Evolutionary conservation across 2,797 vertebrate species (phyloP), one percentile per base, ranked within the genome.

Genomic region (Emys orbicularis): DNA sequence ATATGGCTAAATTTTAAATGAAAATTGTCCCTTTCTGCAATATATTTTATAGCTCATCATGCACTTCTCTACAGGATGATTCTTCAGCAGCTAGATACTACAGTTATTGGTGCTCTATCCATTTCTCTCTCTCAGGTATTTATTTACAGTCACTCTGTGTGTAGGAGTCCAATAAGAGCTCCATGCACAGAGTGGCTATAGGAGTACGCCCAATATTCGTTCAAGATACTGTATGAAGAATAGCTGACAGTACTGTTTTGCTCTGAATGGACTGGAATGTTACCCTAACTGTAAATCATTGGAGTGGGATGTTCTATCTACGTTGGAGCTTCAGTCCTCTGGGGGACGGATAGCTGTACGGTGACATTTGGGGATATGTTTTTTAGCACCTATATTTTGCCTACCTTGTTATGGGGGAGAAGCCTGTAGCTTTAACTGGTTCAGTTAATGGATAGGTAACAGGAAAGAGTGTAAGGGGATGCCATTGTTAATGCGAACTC

Each of bases 401-500:
- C 88, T 86, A 83, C 88, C 95, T 98, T 97, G 95, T 98, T 97
- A 94, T 50, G 92, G 94, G 96, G 90, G 92, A 41, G 79, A 93
- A 94, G 89, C 83, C 94, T 96, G 81, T 89, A 96, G 94, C 89
- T 90, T 96, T 97, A 97, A 93, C 94, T 89, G 95, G 95, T 95
- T 97, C 3, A 50, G 97, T 96, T 98, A 98, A 98, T 98, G 97
- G 98, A 96, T 98, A 97, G 96, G 97, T 97, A 97, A 97, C 97
- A 98, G 97, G 97, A 98, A 98, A 97, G 97, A 97, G 97, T 97
- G 95, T 95, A 96, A 98, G 95, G 95, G 93, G 95, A 98, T 41
- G 95, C 96, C 96, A 96, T 97, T 96, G 97, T 98, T 98, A 98
- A 98, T 97, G 96, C 91, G 97, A 97, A 85, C 97, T 98, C 98